These are phyloP conservation scores for Limnephilus marmoratus DNA, from an alignment of 2,888 invertebrate genomes.

Conservation along the genomic window DNA sequence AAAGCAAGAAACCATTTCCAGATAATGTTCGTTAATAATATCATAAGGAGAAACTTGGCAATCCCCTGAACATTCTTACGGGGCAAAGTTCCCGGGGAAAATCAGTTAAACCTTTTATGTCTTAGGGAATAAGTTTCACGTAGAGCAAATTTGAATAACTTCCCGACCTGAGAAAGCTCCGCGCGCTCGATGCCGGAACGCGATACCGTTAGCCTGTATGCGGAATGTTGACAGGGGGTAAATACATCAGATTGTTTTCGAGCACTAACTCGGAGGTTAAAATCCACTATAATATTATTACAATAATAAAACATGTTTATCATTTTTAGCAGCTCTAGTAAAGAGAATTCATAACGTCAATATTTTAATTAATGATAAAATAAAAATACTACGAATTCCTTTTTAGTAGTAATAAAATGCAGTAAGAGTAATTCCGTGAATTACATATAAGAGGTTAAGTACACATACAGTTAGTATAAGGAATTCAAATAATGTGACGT, in stretches of 20 bases:
- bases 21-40: constrained; percentile 13
- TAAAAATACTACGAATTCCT: not conserved
- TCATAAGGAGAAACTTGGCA: constrained; percentile 12
- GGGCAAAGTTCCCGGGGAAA: constrained; percentile 19
- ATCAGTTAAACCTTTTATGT: constrained; percentile 40
- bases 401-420: not conserved
- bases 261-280: not conserved
- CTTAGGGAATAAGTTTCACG: constrained; percentile 35
- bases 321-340: not conserved
- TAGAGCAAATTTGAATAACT: constrained; percentile 41
- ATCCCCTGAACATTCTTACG: not conserved
- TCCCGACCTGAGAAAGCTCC: constrained; percentile 19
- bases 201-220: constrained; percentile 23
- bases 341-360: not conserved
- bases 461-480: too few species aligned
- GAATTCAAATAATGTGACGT: too few species aligned
- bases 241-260: not conserved
- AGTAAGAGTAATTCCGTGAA: not conserved
- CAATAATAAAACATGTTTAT: not conserved
- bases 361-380: not conserved
- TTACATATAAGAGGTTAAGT: too few species aligned
- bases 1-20: not conserved
- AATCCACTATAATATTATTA: not conserved
- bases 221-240: constrained; percentile 10
- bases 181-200: constrained; percentile 23